Evolutionary conservation across 2,113 vertebrate species (phyloP).

Genomic region (Mobula hypostoma): DNA sequence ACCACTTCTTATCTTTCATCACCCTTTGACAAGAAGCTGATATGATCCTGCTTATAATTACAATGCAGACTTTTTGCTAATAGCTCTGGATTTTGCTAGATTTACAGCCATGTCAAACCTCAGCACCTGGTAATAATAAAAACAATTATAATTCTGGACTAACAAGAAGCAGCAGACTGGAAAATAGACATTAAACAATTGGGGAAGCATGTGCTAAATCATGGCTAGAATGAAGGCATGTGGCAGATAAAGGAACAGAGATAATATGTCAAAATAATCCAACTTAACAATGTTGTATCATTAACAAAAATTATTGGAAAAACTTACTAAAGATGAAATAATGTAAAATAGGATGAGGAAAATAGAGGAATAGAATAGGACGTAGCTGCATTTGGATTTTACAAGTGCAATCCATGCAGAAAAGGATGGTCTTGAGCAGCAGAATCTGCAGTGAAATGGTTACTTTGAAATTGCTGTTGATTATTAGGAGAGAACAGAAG

Average conservation of each 20-base stretch:
- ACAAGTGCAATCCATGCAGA: not conserved
- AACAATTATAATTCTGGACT: conserved; percentile 26
- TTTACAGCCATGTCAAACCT: conserved; percentile 4
- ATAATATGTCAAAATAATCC: not conserved
- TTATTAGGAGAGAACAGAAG: not conserved
- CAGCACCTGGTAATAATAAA: conserved; percentile 21
- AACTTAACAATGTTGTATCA: not conserved
- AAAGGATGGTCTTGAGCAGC: not conserved
- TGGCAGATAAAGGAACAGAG: not conserved
- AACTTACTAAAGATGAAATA: not conserved
- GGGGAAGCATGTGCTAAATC: not conserved
- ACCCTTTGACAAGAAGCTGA: not conserved
- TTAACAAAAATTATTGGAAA: not conserved
- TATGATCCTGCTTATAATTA: not conserved
- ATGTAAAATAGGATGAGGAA: not conserved
- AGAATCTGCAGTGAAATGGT: not conserved
- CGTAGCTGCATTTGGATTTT: no score
- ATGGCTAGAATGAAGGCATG: not conserved
- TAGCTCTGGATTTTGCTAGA: conserved; percentile 10
- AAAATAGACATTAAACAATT: not conserved
- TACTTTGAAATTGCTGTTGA: not conserved
- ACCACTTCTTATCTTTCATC: not conserved
- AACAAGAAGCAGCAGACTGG: conserved; percentile 33
- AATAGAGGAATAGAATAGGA: not conserved
- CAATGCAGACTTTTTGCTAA: conserved; percentile 1